These are phyloP conservation scores for Tautogolabrus adspersus DNA, from an alignment of 2,113 vertebrate genomes.

Conservation along the genomic window DNA sequence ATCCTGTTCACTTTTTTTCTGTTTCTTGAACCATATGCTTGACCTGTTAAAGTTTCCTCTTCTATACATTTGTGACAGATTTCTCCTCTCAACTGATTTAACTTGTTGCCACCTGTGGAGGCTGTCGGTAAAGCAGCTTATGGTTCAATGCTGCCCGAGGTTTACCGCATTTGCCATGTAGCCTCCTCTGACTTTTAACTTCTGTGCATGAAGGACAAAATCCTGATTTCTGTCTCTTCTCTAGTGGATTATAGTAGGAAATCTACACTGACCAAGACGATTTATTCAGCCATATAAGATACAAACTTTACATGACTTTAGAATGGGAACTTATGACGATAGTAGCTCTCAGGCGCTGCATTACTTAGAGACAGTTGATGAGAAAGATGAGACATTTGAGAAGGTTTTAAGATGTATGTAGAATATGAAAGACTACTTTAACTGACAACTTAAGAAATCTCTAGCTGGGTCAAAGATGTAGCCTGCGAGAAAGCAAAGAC, in stretches of 20 bases:
- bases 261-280: not conserved
- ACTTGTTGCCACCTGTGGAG: slow-evolving; percentile 4
- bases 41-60: not conserved
- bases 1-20: not conserved
- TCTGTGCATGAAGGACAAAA: too few species aligned
- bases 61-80: not conserved
- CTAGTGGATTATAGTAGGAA: not conserved
- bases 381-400: too few species aligned
- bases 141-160: not conserved
- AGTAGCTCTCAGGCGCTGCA: too few species aligned
- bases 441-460: not conserved
- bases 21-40: not conserved
- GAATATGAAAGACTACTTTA: not conserved
- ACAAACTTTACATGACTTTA: not conserved
- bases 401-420: too few species aligned
- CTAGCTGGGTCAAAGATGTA: not conserved
- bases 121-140: slow-evolving; percentile 42
- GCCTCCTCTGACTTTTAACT: slow-evolving; percentile 10
- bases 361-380: too few species aligned
- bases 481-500: not conserved
- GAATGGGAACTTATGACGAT: not conserved
- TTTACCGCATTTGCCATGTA: slow-evolving; percentile 5
- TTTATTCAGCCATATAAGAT: not conserved
- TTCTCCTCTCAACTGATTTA: slow-evolving; percentile 7
- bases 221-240: not conserved